These are phyloP conservation scores for Solenopsis invicta DNA, from an alignment of 1,140 invertebrate genomes.

Conservation along the genomic window DNA sequence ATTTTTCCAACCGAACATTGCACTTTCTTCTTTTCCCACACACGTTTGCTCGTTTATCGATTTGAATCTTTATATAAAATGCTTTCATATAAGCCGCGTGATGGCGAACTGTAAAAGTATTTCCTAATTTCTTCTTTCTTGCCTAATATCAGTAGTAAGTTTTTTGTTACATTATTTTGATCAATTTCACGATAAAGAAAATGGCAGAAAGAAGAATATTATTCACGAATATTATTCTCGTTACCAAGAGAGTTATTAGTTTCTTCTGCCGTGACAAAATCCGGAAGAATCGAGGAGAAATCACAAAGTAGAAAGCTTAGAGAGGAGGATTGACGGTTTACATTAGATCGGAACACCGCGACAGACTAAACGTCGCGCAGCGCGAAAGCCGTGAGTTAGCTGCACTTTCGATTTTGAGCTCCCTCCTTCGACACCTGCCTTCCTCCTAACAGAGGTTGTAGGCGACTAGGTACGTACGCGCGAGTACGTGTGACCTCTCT, in stretches of 20 bases:
- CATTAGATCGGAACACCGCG: constrained; percentile 34
- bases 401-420: constrained; percentile 60
- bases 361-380: constrained; percentile 33
- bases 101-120: neutral
- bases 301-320: constrained; percentile 24
- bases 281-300: neutral
- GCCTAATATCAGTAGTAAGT: neutral
- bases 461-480: constrained; percentile 26
- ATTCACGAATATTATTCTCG: neutral
- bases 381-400: constrained; percentile 40
- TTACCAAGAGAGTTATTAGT: neutral
- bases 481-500: constrained; percentile 18
- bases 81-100: neutral
- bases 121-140: neutral
- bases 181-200: neutral
- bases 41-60: neutral
- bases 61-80: neutral
- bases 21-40: neutral
- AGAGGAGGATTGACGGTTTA: constrained; percentile 13
- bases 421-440: constrained; percentile 54
- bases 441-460: constrained; percentile 32
- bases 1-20: neutral
- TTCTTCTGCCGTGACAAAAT: neutral
- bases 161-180: neutral
- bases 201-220: neutral